These are phyloP conservation scores for Troides aeacus DNA, from an alignment of 2,888 invertebrate genomes.

Conservation along the genomic window DNA sequence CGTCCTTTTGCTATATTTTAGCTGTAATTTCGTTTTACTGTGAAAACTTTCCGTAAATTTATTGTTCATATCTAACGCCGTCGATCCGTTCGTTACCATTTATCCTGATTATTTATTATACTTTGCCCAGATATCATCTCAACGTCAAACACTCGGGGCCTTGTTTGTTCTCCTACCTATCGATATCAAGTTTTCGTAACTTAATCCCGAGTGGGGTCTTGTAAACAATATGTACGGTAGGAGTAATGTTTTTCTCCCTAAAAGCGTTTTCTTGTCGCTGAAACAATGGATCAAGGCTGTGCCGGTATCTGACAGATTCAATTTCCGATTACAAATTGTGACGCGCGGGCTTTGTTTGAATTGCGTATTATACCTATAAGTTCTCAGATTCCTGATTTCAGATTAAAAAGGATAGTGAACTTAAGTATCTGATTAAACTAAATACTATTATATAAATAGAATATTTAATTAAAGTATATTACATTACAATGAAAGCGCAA, in stretches of 20 bases:
- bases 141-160: conserved; percentile 11
- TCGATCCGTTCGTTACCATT: not conserved
- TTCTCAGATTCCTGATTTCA: conserved; percentile 6
- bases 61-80: not conserved
- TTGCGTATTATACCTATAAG: conserved; percentile 17
- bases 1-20: not conserved
- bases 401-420: not conserved
- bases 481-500: too few relatives aligned
- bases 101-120: conserved; percentile 8
- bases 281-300: conserved; percentile 42
- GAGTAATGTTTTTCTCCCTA: conserved; percentile 48
- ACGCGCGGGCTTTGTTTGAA: conserved; percentile 23
- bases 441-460: too few relatives aligned
- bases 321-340: conserved; percentile 54
- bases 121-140: conserved; percentile 7
- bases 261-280: conserved; percentile 62
- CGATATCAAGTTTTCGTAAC: conserved; percentile 29
- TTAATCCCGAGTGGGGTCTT: conserved; percentile 35
- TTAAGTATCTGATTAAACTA: not conserved
- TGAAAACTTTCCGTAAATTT: not conserved
- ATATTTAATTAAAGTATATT: too few relatives aligned
- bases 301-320: conserved; percentile 55
- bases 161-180: conserved; percentile 16
- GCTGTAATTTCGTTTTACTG: not conserved
- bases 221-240: conserved; percentile 42